Evolutionary conservation across 2,113 vertebrate species (phyloP), one percentile per base, ranked within the genome.

Genomic region (Arvicanthis niloticus): DNA sequence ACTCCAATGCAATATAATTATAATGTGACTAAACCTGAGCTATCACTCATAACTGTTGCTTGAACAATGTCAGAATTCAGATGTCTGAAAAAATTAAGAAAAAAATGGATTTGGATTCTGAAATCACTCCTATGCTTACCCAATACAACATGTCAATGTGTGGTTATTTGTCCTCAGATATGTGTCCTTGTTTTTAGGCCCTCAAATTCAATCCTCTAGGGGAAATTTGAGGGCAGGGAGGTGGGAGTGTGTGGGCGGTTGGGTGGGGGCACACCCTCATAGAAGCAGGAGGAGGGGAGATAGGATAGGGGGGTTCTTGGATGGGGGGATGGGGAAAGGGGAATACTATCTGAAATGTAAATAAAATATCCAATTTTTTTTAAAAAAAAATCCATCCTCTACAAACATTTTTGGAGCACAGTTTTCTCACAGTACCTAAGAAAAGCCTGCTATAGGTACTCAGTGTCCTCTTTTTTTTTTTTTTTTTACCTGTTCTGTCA

Each of bases 371-470:
- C 51, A 51, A 51, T 51, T 51, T 51, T 51, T 51, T n/a, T n/a
- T n/a, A n/a, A n/a, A 51, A 51, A 51, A 4, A 53, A 26, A 76
- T 60, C 24, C 22, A 76, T 62, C 24, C 45, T 58, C 56, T 45
- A 56, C 24, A 68, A 76, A 82, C 9, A 88, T 85, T 78, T 85
- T 70, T 70, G 26, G 31, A 87, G 48, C 58, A 91, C 4, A 42
- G 62, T 82, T 92, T 95, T 95, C 77, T 76, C 51, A 21, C 42
- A 19, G 4, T 88, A 51, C 42, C 58, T 77, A 82, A 89, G 45
- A 93, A 94, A 73, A 91, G 45, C 29, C 45, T 67, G 8, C 48
- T 56, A 67, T 37, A 16, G 7, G 1, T 73, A 91, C 42, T 68
- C 31, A 37, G 34, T 67, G 29, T 87, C 65, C 60, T 96, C 48